Percentiles rank a stretch among this genome's conserved stretches.
Evolutionary conservation across 2,113 vertebrate species (phyloP).

Genomic region (Sapajus apella): DNA sequence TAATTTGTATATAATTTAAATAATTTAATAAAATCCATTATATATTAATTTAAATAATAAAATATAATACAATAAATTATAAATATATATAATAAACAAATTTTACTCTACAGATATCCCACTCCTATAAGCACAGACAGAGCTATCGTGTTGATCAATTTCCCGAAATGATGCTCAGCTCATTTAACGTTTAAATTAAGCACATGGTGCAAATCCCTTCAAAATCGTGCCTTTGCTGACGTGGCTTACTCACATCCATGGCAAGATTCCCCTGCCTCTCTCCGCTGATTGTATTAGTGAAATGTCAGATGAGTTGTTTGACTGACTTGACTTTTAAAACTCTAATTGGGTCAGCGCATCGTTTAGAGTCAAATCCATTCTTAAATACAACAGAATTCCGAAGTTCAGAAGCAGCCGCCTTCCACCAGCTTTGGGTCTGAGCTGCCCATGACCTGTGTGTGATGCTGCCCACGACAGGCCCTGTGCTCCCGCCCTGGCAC

Average conservation of each 20-base stretch:
- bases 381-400: too few relatives aligned
- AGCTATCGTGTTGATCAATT: background rate
- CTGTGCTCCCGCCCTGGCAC: rapidly evolving
- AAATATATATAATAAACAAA: background rate
- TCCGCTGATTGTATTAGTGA: background rate
- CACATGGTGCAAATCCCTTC: rapidly evolving
- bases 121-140: background rate
- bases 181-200: background rate
- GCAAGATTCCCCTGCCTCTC: too few relatives aligned
- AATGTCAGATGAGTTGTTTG: background rate
- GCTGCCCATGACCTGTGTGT: rapidly evolving
- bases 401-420: background rate
- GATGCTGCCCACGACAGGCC: background rate
- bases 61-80: background rate
- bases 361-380: background rate
- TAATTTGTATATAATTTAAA: background rate
- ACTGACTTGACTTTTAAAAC: background rate
- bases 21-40: background rate
- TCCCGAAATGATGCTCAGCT: background rate
- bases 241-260: rapidly evolving
- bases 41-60: background rate
- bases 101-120: background rate
- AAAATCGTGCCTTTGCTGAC: background rate
- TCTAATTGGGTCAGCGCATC: rapidly evolving
- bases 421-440: background rate